phyloP scores from a whole-genome alignment of 2,113 vertebrate species.

The Corvus moneduloides region DNA sequence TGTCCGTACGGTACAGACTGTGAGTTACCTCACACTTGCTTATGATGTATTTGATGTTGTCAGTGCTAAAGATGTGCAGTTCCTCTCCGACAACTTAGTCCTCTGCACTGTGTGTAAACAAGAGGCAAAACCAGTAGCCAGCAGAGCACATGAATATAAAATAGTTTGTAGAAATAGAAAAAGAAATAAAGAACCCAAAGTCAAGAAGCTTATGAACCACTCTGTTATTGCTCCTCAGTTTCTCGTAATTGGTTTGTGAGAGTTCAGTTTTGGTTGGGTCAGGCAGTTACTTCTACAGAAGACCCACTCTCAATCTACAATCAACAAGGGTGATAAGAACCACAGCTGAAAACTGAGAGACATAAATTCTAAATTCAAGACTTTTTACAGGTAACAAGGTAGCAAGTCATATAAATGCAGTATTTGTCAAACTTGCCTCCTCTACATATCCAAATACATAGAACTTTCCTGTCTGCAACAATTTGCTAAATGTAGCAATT shows the following conservation, averaged over 20 bases:
- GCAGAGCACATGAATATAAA: background rate
- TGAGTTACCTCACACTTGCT: background rate
- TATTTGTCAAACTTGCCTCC: background rate
- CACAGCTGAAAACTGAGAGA: background rate
- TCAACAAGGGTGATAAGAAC: background rate
- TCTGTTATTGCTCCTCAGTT: background rate
- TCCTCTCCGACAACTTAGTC: background rate
- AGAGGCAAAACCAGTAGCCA: background rate
- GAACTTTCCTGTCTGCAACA: background rate
- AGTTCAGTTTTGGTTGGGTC: background rate
- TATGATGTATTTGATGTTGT: background rate
- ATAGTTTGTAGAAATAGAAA: background rate
- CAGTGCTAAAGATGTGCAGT: background rate
- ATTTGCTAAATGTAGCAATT: background rate
- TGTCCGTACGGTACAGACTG: background rate
- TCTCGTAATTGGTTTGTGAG: background rate
- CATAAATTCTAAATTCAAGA: background rate
- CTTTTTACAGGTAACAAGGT: background rate
- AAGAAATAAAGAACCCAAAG: background rate
- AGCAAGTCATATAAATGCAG: background rate
- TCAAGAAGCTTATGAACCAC: background rate
- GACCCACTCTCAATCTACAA: background rate
- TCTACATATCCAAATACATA: background rate
- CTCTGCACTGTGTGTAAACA: background rate
- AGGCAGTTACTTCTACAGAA: background rate